Percentiles rank a stretch among this genome's conserved stretches.
phyloP scores from a whole-genome alignment of 1,140 invertebrate genomes.

The Ceratoteleas bidentatus region DNA sequence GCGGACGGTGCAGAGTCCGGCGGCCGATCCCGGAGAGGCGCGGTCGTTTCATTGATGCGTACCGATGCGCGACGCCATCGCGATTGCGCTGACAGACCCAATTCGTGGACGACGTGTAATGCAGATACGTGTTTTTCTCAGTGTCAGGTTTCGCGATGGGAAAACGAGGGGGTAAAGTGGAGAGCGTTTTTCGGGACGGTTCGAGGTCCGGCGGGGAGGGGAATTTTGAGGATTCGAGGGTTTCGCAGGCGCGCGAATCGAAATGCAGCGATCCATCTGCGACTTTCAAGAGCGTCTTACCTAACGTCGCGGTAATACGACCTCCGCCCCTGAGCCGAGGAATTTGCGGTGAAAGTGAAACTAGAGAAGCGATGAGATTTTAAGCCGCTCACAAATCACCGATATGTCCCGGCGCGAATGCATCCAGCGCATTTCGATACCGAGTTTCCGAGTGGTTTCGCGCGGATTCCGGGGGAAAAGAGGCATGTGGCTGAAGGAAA shows the following conservation, averaged over 20 bases:
- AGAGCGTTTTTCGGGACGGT: no score
- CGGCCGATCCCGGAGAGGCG: conserved; percentile 20
- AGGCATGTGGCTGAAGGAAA: no score
- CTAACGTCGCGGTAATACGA: conserved; percentile 58
- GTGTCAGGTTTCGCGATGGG: no score
- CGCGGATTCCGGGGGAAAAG: no score
- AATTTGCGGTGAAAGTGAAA: conserved; percentile 71
- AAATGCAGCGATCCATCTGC: conserved; percentile 41
- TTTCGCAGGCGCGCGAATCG: conserved; percentile 6
- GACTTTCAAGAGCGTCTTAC: conserved; percentile 65
- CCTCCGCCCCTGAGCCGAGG: conserved; percentile 62
- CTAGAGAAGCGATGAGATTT: conserved; percentile 67
- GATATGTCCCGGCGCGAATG: conserved; percentile 34
- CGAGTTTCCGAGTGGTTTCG: no score
- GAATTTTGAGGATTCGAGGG: no score
- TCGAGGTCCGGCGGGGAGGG: no score
- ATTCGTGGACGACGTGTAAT: not conserved
- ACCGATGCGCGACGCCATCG: conserved; percentile 34
- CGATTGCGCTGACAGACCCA: conserved; percentile 26
- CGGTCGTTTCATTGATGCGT: conserved; percentile 46
- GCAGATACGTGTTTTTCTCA: no score
- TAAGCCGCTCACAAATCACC: conserved; percentile 62
- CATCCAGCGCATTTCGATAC: conserved; percentile 43
- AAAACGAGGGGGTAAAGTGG: no score
- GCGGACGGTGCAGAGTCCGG: conserved; percentile 13